phyloP scores from a whole-genome alignment of 2,113 vertebrate species.

The Romanogobio albipinnatus region DNA sequence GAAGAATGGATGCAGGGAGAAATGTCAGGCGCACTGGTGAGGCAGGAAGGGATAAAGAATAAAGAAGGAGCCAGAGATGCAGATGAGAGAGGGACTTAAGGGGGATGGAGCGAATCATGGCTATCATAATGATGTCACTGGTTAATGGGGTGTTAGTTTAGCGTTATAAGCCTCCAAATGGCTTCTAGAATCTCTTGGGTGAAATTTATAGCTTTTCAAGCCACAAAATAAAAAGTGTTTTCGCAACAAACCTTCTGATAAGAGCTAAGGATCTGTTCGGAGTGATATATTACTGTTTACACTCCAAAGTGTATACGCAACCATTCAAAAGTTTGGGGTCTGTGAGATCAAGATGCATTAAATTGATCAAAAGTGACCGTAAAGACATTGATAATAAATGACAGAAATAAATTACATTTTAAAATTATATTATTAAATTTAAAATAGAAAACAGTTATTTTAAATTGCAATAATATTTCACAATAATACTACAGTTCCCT shows the following conservation, averaged over 20 bases:
- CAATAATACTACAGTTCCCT: no score
- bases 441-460: no score
- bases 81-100: conserved; percentile 26
- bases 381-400: not conserved
- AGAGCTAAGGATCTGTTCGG: not conserved
- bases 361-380: no score
- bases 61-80: conserved; percentile 33
- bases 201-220: conserved; percentile 1
- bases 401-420: not conserved
- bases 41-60: conserved; percentile 15
- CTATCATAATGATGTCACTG: conserved; percentile 47
- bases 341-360: not conserved
- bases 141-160: conserved; percentile 41
- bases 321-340: not conserved
- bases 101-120: conserved; percentile 39
- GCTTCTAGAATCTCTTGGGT: conserved; percentile 16
- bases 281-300: not conserved
- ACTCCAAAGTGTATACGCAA: not conserved
- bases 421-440: not conserved
- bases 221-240: conserved; percentile 18
- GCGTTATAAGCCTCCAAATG: conserved; percentile 27
- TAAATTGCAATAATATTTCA: not conserved
- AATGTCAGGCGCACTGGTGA: conserved; percentile 15
- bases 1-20: conserved; percentile 25
- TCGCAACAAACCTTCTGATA: not conserved